These are phyloP conservation scores for Ceratoteleas bidentatus DNA, from an alignment of 1,140 invertebrate species.

Conservation along the genomic window DNA sequence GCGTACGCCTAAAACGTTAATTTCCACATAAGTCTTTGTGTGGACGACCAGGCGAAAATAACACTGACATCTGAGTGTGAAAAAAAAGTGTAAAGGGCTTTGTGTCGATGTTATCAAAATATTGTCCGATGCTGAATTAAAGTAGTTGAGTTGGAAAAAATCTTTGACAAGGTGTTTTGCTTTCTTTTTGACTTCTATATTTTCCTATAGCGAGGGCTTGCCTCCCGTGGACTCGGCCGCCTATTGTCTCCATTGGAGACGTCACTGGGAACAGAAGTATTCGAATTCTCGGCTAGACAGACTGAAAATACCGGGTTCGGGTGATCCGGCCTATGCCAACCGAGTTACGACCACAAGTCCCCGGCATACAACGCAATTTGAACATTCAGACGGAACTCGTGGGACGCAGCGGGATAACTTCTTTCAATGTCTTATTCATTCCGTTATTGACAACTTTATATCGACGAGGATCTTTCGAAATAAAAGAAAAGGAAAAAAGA, in stretches of 20 bases:
- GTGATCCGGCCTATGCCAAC: conserved; percentile 48
- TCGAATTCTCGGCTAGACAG: conserved; percentile 46
- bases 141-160: conserved; percentile 34
- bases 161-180: conserved; percentile 57
- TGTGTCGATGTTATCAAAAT: conserved; percentile 41
- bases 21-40: background rate
- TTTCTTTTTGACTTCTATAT: conserved; percentile 64
- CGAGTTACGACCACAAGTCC: conserved; percentile 58
- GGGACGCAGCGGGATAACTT: conserved; percentile 59
- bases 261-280: conserved; percentile 35
- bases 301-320: conserved; percentile 41
- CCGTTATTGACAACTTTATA: conserved; percentile 62
- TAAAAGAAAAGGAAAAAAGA: conserved; percentile 11
- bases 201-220: conserved; percentile 36
- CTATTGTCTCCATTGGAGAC: conserved; percentile 47
- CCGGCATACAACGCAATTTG: conserved; percentile 51
- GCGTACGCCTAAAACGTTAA: background rate
- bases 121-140: conserved; percentile 41
- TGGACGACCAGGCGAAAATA: background rate
- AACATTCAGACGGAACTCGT: conserved; percentile 40
- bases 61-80: background rate
- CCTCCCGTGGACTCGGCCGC: conserved; percentile 35
- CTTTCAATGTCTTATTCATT: conserved; percentile 59
- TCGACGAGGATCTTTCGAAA: conserved; percentile 38
- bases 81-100: conserved; percentile 4